A percentile compares a stretch with the other conserved stretches of the same genome.
Evolutionary conservation across 2,113 vertebrate genomes (phyloP).

Genomic region (Serinus canaria): DNA sequence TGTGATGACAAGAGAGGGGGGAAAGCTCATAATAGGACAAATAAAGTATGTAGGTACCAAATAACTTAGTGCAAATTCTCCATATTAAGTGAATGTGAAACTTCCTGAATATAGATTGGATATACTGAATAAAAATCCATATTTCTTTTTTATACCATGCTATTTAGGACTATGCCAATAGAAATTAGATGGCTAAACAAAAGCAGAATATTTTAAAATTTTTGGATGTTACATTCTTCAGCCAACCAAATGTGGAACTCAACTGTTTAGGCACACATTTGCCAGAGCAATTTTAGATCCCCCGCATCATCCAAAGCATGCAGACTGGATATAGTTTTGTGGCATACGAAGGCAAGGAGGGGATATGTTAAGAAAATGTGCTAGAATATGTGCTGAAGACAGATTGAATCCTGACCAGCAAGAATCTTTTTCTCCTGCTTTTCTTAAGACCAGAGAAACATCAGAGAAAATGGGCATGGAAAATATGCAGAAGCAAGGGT

Average conservation of each 20-base stretch:
- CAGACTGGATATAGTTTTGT: background rate
- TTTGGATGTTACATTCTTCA: background rate
- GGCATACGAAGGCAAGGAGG: rapidly evolving
- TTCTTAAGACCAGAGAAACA: background rate
- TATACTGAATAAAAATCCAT: background rate
- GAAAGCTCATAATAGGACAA: background rate
- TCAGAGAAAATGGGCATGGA: background rate
- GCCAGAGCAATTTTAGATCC: background rate
- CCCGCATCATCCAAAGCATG: background rate
- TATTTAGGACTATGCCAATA: background rate
- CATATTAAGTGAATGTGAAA: background rate
- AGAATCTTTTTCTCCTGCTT: background rate
- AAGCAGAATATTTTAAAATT: background rate
- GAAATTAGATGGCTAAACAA: background rate
- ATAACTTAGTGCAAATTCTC: background rate
- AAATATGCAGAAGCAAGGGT: background rate
- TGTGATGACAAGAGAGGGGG: background rate
- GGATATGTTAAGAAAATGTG: background rate
- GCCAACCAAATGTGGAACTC: background rate
- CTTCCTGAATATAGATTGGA: background rate
- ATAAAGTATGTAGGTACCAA: background rate
- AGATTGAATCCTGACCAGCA: background rate
- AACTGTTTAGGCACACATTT: background rate
- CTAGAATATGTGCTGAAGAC: background rate
- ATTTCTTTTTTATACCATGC: background rate